These are phyloP conservation scores for Tetragonula clypearis DNA, from an alignment of 1,140 invertebrate genomes.

Conservation along the genomic window DNA sequence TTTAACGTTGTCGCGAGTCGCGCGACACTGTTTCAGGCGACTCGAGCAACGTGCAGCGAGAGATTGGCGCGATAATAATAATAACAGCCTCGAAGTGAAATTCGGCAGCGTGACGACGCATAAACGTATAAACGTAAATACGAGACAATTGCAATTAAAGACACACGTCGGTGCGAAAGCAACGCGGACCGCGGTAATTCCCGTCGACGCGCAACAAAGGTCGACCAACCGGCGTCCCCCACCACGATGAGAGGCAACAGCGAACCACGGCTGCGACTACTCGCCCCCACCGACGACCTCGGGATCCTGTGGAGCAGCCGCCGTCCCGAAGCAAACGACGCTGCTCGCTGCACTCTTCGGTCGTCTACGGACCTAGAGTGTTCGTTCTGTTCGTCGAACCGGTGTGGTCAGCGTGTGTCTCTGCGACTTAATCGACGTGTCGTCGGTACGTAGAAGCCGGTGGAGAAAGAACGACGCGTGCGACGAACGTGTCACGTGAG, in stretches of 20 bases:
- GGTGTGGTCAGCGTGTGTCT: slow-evolving; percentile 56
- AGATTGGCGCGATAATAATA: too few species aligned
- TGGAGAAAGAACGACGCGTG: background rate
- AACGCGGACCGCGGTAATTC: slow-evolving; percentile 4
- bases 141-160: slow-evolving; percentile 23
- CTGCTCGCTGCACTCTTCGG: slow-evolving; percentile 59
- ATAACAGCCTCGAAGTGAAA: slow-evolving; percentile 4
- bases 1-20: background rate
- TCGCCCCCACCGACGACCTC: slow-evolving; percentile 47
- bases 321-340: slow-evolving; percentile 58
- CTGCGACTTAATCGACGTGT: slow-evolving; percentile 49
- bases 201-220: slow-evolving; percentile 58
- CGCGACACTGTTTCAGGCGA: background rate
- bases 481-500: background rate
- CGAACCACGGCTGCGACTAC: slow-evolving; percentile 44
- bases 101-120: background rate
- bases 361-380: slow-evolving; percentile 58
- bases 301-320: slow-evolving; percentile 64
- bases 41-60: too few species aligned
- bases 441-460: slow-evolving; percentile 56
- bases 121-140: background rate
- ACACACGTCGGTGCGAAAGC: slow-evolving; percentile 2
- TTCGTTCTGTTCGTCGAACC: slow-evolving; percentile 47
- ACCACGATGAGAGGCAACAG: slow-evolving; percentile 39
- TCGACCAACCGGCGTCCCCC: slow-evolving; percentile 56